Evolutionary conservation across 1,140 invertebrate species (phyloP), one percentile per base, ranked within the genome.

Genomic region (Drosophila elegans): DNA sequence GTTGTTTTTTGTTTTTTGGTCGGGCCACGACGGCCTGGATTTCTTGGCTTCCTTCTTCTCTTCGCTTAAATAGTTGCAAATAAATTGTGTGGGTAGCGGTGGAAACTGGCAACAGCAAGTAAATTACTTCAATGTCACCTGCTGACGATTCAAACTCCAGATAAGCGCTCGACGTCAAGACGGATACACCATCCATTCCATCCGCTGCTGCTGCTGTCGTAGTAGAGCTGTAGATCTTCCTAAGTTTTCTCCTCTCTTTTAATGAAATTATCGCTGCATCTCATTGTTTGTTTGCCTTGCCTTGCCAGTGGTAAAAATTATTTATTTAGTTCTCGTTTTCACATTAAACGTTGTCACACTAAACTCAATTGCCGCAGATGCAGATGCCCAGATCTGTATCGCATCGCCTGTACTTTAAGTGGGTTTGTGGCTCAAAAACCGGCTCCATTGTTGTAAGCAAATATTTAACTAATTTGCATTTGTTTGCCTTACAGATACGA

Each of bases 101-200:
- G 79, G 71, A 76, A 75, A 52, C 81, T 78, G 53, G 68, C 84
- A 75, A 74, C 84, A 84, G 83, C 84, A 89, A 88, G 83, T 89
- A 88, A 88, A 89, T 88, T 86, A 86, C 83, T 88, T 86, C 83
- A 86, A 86, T 88, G 83, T 86, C 83, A 86, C 83, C 83, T 86
- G 83, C 83, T 89, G 84, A 86, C 80, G 83, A 86, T 86, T 86
- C 83, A 83, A 88, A 86, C 51, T 74, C 53, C 13, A 88, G 83
- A 86, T 86, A 86, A 86, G 83, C 80, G 76, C 51, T 71, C 72
- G 46, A 82, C 73, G 78, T 68, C 46, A 85, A 77, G 77, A 80
- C 86, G 78, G 63, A 78, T 83, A 74, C 73, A 63, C 53, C 71
- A 64, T 56, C 52, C 56, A 71, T 64, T 59, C 38, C 32, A 57